Conservation (phyloP, 2,888 invertebrate genomes). For the Xestia xanthographa region DNA sequence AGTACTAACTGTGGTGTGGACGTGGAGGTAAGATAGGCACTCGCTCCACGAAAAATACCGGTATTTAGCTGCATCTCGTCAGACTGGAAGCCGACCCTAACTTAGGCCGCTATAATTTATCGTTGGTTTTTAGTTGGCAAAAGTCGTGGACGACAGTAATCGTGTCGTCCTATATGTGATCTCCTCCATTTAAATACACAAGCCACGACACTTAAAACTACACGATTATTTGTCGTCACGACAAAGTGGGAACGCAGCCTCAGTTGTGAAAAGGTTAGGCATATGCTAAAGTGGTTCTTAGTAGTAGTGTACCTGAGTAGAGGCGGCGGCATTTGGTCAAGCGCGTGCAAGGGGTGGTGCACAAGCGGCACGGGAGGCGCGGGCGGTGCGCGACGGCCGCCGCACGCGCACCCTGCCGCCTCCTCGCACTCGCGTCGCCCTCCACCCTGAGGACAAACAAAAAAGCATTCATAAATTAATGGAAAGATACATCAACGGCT, state of each 20-base stretch:
- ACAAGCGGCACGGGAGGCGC: conserved; percentile 79
- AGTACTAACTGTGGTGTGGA: background rate
- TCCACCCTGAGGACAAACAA: conserved; percentile 82
- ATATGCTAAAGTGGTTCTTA: background rate
- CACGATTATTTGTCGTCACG: no score
- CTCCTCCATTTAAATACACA: no score
- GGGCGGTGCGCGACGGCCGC: conserved; percentile 78
- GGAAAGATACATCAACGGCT: background rate
- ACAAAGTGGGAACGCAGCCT: no score
- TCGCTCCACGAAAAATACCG: background rate
- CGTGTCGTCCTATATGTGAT: no score
- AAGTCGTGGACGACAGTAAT: no score
- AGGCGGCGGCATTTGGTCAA: conserved; percentile 85
- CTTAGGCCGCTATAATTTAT: no score
- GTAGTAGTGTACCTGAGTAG: conserved; percentile 79
- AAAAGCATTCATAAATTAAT: background rate
- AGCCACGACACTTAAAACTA: no score
- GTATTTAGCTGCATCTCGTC: background rate
- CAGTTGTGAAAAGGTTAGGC: no score
- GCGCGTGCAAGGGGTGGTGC: conserved; percentile 88
- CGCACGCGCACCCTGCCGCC: conserved; percentile 85
- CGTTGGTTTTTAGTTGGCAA: no score
- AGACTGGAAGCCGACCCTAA: background rate
- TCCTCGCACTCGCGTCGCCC: conserved; percentile 86
- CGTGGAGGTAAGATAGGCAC: background rate